Evolutionary conservation across 2,888 invertebrate genomes (phyloP).

Genomic region (Trimorus sp.): DNA sequence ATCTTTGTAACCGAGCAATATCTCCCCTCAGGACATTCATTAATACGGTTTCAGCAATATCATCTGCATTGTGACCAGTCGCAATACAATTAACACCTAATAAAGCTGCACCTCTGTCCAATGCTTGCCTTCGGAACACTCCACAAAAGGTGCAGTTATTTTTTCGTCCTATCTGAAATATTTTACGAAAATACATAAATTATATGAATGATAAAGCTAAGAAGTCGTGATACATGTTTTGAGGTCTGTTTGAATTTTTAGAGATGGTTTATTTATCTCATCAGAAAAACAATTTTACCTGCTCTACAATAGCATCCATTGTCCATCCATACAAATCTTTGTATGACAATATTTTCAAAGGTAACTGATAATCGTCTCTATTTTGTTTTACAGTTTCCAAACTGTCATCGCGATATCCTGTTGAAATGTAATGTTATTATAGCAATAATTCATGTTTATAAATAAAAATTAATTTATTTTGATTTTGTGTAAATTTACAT

Average conservation of each 20-base stretch:
- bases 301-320: constrained; percentile 98
- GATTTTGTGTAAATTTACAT: no score
- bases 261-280: no score
- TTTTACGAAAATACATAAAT: no score
- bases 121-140: constrained; percentile 96
- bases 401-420: constrained; percentile 96
- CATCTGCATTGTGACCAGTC: constrained; percentile 98
- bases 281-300: no score
- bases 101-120: constrained; percentile 96
- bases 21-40: constrained; percentile 99
- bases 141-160: constrained; percentile 99
- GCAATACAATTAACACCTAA: constrained; percentile 96
- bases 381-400: constrained; percentile 98
- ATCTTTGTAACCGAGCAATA: constrained; percentile 94
- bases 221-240: no score
- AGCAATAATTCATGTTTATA: constrained; percentile 11
- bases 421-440: constrained; percentile 3
- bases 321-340: constrained; percentile 99
- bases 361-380: constrained; percentile 95
- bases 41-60: constrained; percentile 98
- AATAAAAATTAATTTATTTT: no score
- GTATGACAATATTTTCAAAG: constrained; percentile 97
- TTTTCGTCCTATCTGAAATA: constrained; percentile 87
- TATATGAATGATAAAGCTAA: no score
- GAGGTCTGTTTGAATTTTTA: no score